Conservation (phyloP, 2,888 invertebrate species). For the Xestobium rufovillosum region DNA sequence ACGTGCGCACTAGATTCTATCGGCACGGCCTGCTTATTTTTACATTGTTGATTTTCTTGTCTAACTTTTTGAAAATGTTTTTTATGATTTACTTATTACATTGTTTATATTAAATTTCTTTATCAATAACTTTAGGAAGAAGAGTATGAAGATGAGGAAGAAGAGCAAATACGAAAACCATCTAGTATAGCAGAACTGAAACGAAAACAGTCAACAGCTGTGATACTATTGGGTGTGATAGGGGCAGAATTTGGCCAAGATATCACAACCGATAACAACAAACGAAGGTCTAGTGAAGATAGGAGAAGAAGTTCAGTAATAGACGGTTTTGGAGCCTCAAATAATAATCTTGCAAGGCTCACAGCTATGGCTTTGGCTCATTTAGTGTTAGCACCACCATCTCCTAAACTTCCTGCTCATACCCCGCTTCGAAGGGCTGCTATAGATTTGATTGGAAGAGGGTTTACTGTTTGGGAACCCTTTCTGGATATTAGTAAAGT, state of each 20-base stretch:
- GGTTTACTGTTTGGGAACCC: constrained; percentile 99
- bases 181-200: constrained; percentile 80
- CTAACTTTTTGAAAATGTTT: background rate
- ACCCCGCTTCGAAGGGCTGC: constrained; percentile 93
- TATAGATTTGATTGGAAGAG: constrained; percentile 93
- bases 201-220: constrained; percentile 93
- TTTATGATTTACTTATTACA: background rate
- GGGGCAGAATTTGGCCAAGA: constrained; percentile 99
- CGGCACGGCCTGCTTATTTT: no score
- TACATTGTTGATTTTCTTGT: background rate
- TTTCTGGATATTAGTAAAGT: constrained; percentile 91
- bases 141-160: constrained; percentile 79
- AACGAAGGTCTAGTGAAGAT: constrained; percentile 51
- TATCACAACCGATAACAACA: constrained; percentile 59
- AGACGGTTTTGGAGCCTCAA: constrained; percentile 62
- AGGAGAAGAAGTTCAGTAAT: constrained; percentile 76
- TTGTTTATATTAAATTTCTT: background rate
- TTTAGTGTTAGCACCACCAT: constrained; percentile 80
- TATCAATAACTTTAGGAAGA: constrained; percentile 53
- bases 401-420: constrained; percentile 77
- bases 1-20: no score
- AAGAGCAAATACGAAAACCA: constrained; percentile 76
- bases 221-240: constrained; percentile 92
- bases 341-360: constrained; percentile 82
- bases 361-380: constrained; percentile 93